Evolutionary conservation across 2,888 invertebrate species (phyloP), one percentile per base, ranked within the genome.

Genomic region (Polyommatus icarus): DNA sequence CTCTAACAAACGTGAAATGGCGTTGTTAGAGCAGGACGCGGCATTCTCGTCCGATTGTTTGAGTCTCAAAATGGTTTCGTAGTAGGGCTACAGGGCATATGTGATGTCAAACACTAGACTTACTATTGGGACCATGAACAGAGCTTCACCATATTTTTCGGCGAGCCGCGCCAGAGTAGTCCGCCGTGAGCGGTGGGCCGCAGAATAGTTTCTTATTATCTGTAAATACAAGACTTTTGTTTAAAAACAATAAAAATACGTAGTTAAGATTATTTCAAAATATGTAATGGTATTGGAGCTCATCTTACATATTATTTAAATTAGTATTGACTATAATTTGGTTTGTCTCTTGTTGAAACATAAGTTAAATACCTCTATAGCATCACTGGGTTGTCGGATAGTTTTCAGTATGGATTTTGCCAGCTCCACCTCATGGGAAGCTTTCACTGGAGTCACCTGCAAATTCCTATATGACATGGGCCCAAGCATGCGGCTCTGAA

Each of bases 121-220:
- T 79, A 93, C 92, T 85, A 87, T 78, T 0, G 89, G 86, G 12
- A 90, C 89, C 91, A 93, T 90, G 4, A 81, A 83, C 0, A 92
- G 78, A 0, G 81, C 54, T 15, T 82, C 83, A 0, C 83, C 83
- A 72, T 87, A 91, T 71, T 82, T 86, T 71, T 89, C 88, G 0
- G 88, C 88, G 4, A 93, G 82, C 0, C 83, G 81, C 0, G 90
- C 87, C 12, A 93, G 83, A 0, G 91, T 86, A 0, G 85, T 84
- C 0, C 91, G 86, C 0, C 93, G 82, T 0, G 91, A 90, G 0
- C 92, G 85, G 46, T 88, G 85, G 0, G 88, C 89, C 0, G 24
- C 78, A 0, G 91, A 86, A n/a, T 91, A 93, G 32, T 86, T 89
- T 0, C 86, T 81, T 0, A 92, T 0, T 1, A 92, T 87, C 92